phyloP scores from a whole-genome alignment of 2,113 vertebrate genomes.

The Thunnus thynnus region DNA sequence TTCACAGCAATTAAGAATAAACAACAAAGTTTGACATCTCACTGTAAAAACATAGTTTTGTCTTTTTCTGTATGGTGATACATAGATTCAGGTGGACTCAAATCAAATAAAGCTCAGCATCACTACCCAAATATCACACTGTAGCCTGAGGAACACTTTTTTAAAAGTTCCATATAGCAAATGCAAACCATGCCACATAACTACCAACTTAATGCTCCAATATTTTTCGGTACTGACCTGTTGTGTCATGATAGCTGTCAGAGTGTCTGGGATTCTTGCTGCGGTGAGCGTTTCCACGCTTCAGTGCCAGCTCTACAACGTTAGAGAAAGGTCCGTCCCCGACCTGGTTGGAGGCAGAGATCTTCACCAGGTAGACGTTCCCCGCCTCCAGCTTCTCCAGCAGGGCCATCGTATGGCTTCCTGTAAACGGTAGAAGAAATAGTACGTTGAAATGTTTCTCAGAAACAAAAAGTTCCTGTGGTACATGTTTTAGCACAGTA shows the following conservation, averaged over 20 bases:
- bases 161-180: not conserved
- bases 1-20: not conserved
- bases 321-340: constrained; percentile 96
- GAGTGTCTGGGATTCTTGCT: constrained; percentile 90
- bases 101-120: not conserved
- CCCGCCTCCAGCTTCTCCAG: constrained; percentile 93
- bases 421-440: constrained; percentile 73
- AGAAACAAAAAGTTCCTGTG: not conserved
- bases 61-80: not conserved
- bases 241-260: constrained; percentile 77
- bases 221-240: constrained; percentile 80
- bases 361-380: constrained; percentile 93
- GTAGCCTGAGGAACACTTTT: not conserved
- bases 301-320: constrained; percentile 88
- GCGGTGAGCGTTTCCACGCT: constrained; percentile 84
- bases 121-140: not conserved
- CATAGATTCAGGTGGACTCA: not conserved
- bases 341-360: constrained; percentile 93
- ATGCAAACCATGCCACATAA: not conserved
- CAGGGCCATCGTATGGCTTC: constrained; percentile 94
- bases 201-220: not conserved
- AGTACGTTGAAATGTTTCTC: not conserved
- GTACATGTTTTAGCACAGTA: not conserved
- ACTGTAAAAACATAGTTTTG: not conserved
- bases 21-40: not conserved